Evolutionary conservation across 1,140 invertebrate genomes (phyloP).

Genomic region (Metopolophium dirhodum): DNA sequence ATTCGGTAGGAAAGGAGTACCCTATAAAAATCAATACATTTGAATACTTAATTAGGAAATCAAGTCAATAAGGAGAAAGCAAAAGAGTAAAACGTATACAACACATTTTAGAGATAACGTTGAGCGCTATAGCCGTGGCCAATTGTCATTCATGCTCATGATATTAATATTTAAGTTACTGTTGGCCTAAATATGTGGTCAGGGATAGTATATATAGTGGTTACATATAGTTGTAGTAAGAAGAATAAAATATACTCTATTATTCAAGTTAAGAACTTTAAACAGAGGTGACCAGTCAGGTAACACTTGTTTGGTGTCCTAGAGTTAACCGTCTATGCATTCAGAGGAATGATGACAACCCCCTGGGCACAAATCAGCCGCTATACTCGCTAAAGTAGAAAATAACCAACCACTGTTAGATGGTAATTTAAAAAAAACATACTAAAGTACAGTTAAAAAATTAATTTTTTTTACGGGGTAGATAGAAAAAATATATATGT

Average conservation of each 20-base stretch:
- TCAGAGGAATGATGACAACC: background rate
- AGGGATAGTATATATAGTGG: no score
- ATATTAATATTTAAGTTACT: background rate
- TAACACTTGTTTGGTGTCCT: background rate
- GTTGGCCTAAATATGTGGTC: no score
- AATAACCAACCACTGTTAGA: no score
- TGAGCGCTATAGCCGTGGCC: background rate
- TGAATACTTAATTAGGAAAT: background rate
- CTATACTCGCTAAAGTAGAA: background rate
- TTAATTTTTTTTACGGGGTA: no score
- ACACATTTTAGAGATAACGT: background rate
- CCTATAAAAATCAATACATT: constrained; percentile 41
- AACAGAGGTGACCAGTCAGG: no score
- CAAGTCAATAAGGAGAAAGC: background rate
- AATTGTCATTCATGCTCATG: background rate
- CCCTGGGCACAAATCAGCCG: background rate
- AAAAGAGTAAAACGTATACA: background rate
- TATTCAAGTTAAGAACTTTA: background rate
- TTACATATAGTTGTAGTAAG: no score
- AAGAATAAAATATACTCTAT: no score
- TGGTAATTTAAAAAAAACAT: no score
- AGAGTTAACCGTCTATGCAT: background rate
- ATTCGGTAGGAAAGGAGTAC: constrained; percentile 52
- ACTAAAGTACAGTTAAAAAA: no score
- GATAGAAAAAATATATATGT: no score